Evolutionary conservation across 2,888 invertebrate genomes (phyloP), one percentile per base, ranked within the genome.

Genomic region (Endomychus coccineus): DNA sequence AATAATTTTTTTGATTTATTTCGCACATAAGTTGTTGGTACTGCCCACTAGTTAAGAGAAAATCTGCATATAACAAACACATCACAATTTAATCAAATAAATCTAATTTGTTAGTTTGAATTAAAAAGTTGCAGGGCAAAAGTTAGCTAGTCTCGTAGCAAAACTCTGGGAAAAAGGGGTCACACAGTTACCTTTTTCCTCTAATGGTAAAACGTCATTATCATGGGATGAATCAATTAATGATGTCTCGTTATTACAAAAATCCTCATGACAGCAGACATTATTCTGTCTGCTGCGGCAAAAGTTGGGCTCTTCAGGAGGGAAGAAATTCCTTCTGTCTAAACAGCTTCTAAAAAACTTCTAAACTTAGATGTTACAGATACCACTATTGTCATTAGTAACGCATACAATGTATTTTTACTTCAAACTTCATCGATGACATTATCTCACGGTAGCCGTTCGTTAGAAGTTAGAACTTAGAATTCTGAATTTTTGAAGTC

Each of bases 291-390:
- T 61, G 48, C 52, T 55, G 45, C 55, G 59, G 64, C 76, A 77
- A 64, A 57, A 62, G 48, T 58, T 57, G 29, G 77, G 71, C 51
- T 67, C 63, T 63, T 76, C 78, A 53, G 77, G 77, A 51, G 79
- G 79, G 58, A 78, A 73, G 72, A 58, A 65, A 22, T 56, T 39
- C 45, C 44, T 51, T 54, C 54, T 56, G 56, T 62, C 48, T 49
- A 64, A 54, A 58, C 66, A 66, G 42, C 64, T 62, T 4, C 27
- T 31, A n/a, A 19, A 19, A n/a, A n/a, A n/a, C n/a, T n/a, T n/a
- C n/a, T n/a, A n/a, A n/a, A n/a, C n/a, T n/a, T n/a, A n/a, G n/a
- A n/a, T n/a, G n/a, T n/a, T n/a, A n/a, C n/a, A n/a, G n/a, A n/a
- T n/a, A n/a, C n/a, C n/a, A n/a, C n/a, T n/a, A n/a, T n/a, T n/a